phyloP scores from a whole-genome alignment of 2,888 invertebrate species.

The Apamea epomidion region DNA sequence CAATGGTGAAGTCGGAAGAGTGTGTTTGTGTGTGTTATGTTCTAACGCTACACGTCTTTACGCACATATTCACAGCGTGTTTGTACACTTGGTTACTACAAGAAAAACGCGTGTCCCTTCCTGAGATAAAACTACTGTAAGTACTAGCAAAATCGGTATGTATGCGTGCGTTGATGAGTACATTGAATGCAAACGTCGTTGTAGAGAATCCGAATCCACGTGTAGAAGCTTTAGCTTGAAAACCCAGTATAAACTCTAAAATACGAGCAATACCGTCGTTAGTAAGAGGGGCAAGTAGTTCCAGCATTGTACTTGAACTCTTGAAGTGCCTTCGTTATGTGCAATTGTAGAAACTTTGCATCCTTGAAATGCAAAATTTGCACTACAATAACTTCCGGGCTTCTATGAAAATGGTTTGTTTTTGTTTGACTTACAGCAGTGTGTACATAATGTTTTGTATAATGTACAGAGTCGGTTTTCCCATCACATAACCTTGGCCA shows the following conservation, averaged over 20 bases:
- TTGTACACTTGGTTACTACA: not conserved
- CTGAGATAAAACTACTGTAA: not conserved
- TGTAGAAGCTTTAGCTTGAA: not conserved
- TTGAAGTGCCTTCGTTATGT: slow-evolving; percentile 47
- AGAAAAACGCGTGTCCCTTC: not conserved
- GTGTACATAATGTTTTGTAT: not conserved
- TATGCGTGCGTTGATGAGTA: not conserved
- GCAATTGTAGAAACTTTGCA: slow-evolving; percentile 30
- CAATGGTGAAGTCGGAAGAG: not conserved
- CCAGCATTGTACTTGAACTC: slow-evolving; percentile 35
- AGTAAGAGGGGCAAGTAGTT: slow-evolving; percentile 21
- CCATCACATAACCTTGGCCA: slow-evolving; percentile 7
- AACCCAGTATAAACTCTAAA: not conserved
- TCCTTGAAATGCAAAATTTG: slow-evolving; percentile 27
- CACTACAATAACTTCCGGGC: slow-evolving; percentile 4
- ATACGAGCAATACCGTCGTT: slow-evolving; percentile 34
- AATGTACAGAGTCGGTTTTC: not conserved
- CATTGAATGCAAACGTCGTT: not conserved
- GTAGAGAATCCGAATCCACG: not conserved
- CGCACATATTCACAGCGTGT: not conserved
- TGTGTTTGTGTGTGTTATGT: not conserved
- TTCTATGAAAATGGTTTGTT: not conserved
- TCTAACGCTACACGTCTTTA: not conserved
- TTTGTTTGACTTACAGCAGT: not conserved
- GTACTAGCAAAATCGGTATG: not conserved